A percentile compares a stretch with the other conserved stretches of the same genome.
These are phyloP conservation scores for Ailurus styani DNA, from an alignment of 2,113 vertebrate species.

Conservation along the genomic window DNA sequence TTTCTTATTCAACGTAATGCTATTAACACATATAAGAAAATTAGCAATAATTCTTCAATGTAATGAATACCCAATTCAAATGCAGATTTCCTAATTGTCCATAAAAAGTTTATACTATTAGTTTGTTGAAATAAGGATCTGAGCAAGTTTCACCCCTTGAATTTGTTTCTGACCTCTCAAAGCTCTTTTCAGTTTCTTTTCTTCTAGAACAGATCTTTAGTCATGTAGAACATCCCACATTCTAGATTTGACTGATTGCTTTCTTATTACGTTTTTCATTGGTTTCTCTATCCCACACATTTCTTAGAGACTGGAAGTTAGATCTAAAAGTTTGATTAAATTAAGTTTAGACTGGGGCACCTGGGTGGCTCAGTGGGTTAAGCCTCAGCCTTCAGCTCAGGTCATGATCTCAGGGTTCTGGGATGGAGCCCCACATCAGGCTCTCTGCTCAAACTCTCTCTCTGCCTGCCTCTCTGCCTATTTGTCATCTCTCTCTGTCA, in stretches of 20 bases:
- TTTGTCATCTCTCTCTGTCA: no score
- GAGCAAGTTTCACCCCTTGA: neutral
- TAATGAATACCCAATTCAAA: neutral
- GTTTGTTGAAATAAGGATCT: neutral
- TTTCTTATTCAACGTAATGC: neutral
- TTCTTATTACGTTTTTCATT: neutral
- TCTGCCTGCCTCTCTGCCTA: no score
- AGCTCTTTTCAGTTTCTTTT: neutral
- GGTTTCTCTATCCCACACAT: neutral
- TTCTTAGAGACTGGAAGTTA: neutral
- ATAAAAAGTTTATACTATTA: neutral
- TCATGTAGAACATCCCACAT: neutral
- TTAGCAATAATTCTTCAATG: neutral
- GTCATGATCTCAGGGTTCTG: no score
- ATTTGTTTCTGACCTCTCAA: neutral
- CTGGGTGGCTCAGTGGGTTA: no score
- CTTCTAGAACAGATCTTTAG: neutral
- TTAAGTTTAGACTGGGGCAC: neutral
- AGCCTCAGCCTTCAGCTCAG: no score
- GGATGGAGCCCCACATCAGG: no score
- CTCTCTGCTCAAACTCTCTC: no score
- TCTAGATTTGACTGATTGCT: neutral
- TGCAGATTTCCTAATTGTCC: neutral
- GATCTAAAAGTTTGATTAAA: neutral
- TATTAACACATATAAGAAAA: neutral